phyloP scores from a whole-genome alignment of 2,113 vertebrate genomes.

The Megalops atlanticus region DNA sequence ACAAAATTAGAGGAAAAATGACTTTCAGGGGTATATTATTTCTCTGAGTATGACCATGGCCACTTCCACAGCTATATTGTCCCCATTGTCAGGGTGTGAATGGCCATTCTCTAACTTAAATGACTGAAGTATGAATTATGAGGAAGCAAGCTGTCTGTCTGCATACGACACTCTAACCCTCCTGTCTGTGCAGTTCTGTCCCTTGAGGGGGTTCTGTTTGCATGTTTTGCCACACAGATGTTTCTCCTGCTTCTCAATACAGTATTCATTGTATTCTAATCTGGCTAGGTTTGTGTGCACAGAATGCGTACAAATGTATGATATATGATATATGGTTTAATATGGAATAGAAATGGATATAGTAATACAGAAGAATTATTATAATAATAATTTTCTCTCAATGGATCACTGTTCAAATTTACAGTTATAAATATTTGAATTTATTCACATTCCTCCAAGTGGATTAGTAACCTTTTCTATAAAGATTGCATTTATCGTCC shows the following conservation, averaged over 20 bases:
- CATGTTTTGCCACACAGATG: background rate
- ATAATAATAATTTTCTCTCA: constrained; percentile 2
- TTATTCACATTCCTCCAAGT: background rate
- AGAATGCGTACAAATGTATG: constrained; percentile 38
- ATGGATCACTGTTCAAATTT: constrained; percentile 24
- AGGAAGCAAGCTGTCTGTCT: background rate
- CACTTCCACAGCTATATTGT: background rate
- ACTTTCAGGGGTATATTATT: no score
- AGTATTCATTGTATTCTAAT: constrained; percentile 58
- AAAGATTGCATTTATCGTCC: background rate
- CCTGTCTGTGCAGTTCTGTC: background rate
- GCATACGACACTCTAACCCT: background rate
- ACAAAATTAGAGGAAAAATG: background rate
- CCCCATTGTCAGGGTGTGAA: constrained; percentile 14
- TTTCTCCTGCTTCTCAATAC: constrained; percentile 36
- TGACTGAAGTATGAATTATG: background rate
- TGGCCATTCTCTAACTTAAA: background rate
- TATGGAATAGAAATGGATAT: constrained; percentile 36
- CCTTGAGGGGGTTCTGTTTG: background rate
- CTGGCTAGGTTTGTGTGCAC: constrained; percentile 40
- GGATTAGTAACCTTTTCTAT: background rate
- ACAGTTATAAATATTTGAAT: background rate
- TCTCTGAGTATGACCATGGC: background rate
- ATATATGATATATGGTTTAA: background rate
- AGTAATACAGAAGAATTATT: background rate